Evolutionary conservation across 2,113 vertebrate genomes (phyloP), one percentile per base, ranked within the genome.

Genomic region (Stigmatopora argus): DNA sequence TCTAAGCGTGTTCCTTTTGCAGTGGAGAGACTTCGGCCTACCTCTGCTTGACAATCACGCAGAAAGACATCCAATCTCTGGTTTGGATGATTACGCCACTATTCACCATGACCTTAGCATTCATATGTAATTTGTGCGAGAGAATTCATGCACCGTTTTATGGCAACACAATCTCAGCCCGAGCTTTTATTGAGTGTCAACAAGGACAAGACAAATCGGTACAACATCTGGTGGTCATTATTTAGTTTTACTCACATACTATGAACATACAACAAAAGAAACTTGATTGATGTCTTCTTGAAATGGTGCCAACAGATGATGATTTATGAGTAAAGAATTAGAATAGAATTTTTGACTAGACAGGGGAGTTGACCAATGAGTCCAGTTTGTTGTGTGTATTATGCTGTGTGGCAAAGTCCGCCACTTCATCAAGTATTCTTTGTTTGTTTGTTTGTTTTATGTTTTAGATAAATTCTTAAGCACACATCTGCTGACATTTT

Each of bases 71-170:
- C 72, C 85, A 84, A 81, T 81, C 78, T 85, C 67, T 59, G 18
- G 69, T 80, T 74, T 80, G 79, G 80, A 81, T 81, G 86, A 88
- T 88, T 88, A 83, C 62, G 67, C 70, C 56, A 72, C 75, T 70
- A 71, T 85, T 82, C 80, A 84, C 77, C 74, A 69, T 68, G 79
- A 84, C 75, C 82, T 81, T 67, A 79, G 79, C 72, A 78, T 72
- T 78, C 72, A 77, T 77, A 69, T 78, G 73, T 75, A 68, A 78
- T 74, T 75, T 72, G 57, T 64, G 62, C 38, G 60, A 68, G 65
- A 72, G 38, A 85, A 74, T 69, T 66, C 56, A 69, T 19, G 64
- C 49, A 55, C 51, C 14, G 23, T 62, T 74, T 78, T 78, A 58
- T 21, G 23, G 63, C 8, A 2, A 21, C 1, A 41, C 47, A 49